These are phyloP conservation scores for Brachionus paranguensis DNA, from an alignment of 1,140 invertebrate genomes.

Conservation along the genomic window DNA sequence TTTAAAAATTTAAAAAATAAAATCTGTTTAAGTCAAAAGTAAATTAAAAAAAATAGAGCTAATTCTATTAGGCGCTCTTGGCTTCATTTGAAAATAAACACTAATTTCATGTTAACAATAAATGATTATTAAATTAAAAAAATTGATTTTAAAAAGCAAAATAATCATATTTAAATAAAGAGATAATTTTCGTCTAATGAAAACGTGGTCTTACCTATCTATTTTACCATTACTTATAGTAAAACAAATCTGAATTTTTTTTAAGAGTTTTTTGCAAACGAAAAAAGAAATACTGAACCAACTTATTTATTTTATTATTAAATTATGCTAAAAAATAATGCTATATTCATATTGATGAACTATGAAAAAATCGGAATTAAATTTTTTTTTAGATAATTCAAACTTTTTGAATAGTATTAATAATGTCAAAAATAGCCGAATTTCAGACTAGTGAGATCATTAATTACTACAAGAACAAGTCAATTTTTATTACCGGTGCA, in stretches of 20 bases:
- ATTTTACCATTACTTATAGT: neutral
- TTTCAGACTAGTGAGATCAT: conserved; percentile 32
- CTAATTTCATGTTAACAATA: no score
- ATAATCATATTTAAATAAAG: neutral
- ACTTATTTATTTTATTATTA: neutral
- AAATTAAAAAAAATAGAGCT: no score
- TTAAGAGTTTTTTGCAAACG: neutral
- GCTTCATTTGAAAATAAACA: no score
- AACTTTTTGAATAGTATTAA: neutral
- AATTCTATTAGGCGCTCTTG: no score
- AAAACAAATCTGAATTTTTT: neutral
- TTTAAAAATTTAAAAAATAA: neutral
- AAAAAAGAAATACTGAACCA: neutral
- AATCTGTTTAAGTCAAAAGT: no score
- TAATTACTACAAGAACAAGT: conserved; percentile 34
- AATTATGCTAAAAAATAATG: neutral
- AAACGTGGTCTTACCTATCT: neutral
- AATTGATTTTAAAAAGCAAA: neutral
- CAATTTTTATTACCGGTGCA: conserved; percentile 42
- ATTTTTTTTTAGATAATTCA: neutral
- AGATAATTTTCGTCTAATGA: neutral
- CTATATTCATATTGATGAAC: neutral
- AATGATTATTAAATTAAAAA: no score
- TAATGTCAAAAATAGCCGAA: neutral
- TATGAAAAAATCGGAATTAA: neutral